Conservation (phyloP, 2,797 vertebrate species). For the Erithacus rubecula region DNA sequence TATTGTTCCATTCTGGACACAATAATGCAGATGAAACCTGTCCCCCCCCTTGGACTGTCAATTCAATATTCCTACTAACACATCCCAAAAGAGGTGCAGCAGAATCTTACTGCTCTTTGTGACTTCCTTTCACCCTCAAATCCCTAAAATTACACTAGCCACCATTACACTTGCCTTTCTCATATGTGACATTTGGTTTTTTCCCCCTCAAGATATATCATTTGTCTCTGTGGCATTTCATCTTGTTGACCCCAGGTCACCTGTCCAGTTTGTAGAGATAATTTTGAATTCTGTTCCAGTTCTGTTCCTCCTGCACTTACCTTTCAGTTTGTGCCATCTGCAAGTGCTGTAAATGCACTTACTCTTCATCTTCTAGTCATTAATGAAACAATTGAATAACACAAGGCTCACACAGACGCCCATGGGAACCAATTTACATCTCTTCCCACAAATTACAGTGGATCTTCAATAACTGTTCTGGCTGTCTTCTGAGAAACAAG, state of each 20-base stretch:
- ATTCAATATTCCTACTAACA: not conserved
- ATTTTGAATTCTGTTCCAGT: not conserved
- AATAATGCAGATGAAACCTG: not conserved
- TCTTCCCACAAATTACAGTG: not conserved
- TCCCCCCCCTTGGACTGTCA: not conserved
- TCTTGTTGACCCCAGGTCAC: not conserved
- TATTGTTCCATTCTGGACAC: not conserved
- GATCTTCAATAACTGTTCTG: not conserved
- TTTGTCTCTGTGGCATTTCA: not conserved
- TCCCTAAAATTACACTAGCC: not conserved
- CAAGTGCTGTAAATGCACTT: not conserved
- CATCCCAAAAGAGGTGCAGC: not conserved
- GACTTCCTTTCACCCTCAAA: not conserved
- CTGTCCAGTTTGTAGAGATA: not conserved
- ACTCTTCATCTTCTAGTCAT: not conserved
- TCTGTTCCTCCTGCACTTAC: not conserved
- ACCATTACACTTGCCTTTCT: not conserved
- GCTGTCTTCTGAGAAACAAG: not conserved
- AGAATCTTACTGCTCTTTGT: not conserved
- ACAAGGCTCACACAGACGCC: not conserved
- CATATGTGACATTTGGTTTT: not conserved
- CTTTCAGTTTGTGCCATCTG: not conserved
- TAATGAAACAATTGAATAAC: not conserved
- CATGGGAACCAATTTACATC: not conserved
- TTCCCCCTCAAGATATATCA: not conserved